Evolutionary conservation across 2,888 invertebrate genomes (phyloP).

Genomic region (Eugnorisma glareosa): DNA sequence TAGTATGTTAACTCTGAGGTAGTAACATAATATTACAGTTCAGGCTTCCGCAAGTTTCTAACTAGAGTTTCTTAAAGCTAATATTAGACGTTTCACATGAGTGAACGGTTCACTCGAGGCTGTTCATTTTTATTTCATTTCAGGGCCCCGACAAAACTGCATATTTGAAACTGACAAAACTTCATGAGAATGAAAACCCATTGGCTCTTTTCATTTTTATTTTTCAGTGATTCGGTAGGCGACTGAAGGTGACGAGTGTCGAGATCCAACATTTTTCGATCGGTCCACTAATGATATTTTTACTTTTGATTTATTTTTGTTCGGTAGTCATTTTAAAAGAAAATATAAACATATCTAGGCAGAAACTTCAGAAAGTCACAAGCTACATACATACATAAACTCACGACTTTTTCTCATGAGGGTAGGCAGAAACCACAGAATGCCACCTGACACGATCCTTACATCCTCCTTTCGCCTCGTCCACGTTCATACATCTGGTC

Average conservation of each 20-base stretch:
- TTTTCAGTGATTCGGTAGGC: not conserved
- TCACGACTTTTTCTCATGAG: too few species aligned
- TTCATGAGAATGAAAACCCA: not conserved
- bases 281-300: not conserved
- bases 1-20: not conserved
- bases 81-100: conserved; percentile 4
- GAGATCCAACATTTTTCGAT: not conserved
- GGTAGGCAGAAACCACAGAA: too few species aligned
- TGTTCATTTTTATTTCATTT: not conserved
- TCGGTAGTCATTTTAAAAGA: too few species aligned
- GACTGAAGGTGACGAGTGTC: not conserved
- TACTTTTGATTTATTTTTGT: too few species aligned
- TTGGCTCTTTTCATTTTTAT: not conserved
- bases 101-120: not conserved
- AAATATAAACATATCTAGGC: too few species aligned
- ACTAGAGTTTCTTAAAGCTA: conserved; percentile 5
- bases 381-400: too few species aligned
- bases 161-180: not conserved
- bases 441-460: too few species aligned
- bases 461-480: too few species aligned
- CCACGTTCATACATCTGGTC: too few species aligned
- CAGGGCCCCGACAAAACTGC: not conserved
- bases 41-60: conserved; percentile 7
- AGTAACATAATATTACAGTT: conserved; percentile 8
- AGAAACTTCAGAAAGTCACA: too few species aligned